Percentiles rank a stretch among this genome's conserved stretches.
phyloP scores from a whole-genome alignment of 2,888 invertebrate genomes.

The Drosophila infuscata region DNA sequence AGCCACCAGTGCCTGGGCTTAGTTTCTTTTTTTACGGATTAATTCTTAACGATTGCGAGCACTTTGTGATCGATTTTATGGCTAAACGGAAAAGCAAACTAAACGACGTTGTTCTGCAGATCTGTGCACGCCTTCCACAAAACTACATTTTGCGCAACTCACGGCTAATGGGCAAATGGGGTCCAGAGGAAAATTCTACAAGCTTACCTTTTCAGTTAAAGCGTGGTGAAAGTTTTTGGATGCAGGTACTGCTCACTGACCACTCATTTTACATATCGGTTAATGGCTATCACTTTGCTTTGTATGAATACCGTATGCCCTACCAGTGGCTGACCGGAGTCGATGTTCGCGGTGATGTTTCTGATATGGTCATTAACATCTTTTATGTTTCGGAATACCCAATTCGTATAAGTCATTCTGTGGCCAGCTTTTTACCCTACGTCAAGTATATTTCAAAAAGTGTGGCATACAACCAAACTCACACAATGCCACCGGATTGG shows the following conservation, averaged over 20 bases:
- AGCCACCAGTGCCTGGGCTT: constrained; percentile 52
- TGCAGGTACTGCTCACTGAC: constrained; percentile 87
- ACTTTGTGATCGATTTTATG: constrained; percentile 63
- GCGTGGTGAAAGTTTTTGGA: constrained; percentile 80
- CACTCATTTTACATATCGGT: constrained; percentile 88
- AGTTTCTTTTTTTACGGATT: constrained; percentile 64
- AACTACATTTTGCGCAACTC: constrained; percentile 91
- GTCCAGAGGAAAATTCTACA: constrained; percentile 89
- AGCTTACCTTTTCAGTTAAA: constrained; percentile 83
- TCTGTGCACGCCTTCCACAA: constrained; percentile 91
- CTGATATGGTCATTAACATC: constrained; percentile 86
- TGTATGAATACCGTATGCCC: constrained; percentile 88
- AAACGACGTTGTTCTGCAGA: constrained; percentile 89
- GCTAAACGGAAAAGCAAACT: background rate
- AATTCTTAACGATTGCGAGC: constrained; percentile 54
- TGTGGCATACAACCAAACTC: background rate
- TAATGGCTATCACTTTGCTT: constrained; percentile 90
- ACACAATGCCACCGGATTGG: constrained; percentile 23
- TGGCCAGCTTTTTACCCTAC: constrained; percentile 23
- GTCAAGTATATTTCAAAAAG: background rate
- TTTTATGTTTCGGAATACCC: constrained; percentile 74
- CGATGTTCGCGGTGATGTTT: constrained; percentile 88
- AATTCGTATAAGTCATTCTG: constrained; percentile 52
- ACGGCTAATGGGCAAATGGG: constrained; percentile 89
- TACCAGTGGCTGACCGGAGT: constrained; percentile 86